Evolutionary conservation across 2,113 vertebrate species (phyloP).

Genomic region (Calypte anna): DNA sequence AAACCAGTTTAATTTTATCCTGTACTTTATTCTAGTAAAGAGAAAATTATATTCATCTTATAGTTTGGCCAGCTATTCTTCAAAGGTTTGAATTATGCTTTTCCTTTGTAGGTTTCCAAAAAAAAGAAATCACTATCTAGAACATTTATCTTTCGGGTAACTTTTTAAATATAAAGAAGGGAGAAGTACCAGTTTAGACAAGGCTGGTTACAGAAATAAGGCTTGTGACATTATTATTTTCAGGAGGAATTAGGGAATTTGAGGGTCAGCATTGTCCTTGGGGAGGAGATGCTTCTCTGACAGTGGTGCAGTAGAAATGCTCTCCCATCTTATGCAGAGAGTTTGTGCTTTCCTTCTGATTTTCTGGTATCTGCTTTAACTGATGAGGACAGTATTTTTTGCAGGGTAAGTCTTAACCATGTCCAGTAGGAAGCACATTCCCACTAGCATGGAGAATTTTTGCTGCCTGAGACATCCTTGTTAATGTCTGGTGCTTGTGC

Average conservation of each 20-base stretch:
- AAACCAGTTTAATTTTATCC: background rate
- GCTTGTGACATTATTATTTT: background rate
- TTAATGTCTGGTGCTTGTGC: background rate
- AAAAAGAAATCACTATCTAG: background rate
- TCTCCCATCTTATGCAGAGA: background rate
- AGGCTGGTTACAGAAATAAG: background rate
- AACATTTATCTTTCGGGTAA: background rate
- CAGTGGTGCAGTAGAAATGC: background rate
- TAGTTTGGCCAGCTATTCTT: background rate
- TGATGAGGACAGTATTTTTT: background rate
- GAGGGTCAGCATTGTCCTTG: background rate
- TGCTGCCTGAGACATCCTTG: background rate
- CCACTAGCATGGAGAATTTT: background rate
- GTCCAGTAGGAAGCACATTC: background rate
- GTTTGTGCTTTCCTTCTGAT: background rate
- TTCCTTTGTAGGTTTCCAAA: background rate
- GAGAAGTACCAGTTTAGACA: background rate
- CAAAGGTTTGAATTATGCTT: background rate
- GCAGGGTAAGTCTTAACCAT: background rate
- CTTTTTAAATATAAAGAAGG: background rate
- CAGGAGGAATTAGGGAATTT: background rate
- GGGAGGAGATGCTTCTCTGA: background rate
- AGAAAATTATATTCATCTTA: background rate
- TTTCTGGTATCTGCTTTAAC: background rate
- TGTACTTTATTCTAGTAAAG: background rate